Evolutionary conservation across 1,140 invertebrate species (phyloP).

Genomic region (Aculops lycopersici): DNA sequence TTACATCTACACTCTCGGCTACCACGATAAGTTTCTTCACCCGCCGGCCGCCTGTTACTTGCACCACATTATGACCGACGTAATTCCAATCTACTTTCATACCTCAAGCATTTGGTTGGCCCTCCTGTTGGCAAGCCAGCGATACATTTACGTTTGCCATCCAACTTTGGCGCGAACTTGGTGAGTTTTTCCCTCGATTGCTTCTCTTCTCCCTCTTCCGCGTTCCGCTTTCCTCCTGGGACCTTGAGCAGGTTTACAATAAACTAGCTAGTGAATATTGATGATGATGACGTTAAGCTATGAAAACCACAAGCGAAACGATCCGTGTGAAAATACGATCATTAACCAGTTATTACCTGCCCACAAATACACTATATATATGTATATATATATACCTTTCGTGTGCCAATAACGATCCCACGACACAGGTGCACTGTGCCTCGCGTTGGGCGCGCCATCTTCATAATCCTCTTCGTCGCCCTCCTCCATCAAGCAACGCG

Average conservation of each 20-base stretch:
- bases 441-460: slow-evolving; percentile 36
- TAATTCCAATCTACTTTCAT: slow-evolving; percentile 50
- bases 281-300: no score
- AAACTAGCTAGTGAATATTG: no score
- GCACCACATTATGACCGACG: slow-evolving; percentile 32
- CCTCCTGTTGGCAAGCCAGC: slow-evolving; percentile 45
- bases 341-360: no score
- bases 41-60: slow-evolving; percentile 37
- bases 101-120: slow-evolving; percentile 71
- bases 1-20: slow-evolving; percentile 61
- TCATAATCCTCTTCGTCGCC: slow-evolving; percentile 35
- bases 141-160: slow-evolving; percentile 68
- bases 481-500: slow-evolving; percentile 39
- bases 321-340: no score
- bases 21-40: slow-evolving; percentile 38
- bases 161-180: slow-evolving; percentile 43
- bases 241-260: no score
- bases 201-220: no score
- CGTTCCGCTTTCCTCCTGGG: no score
- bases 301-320: no score
- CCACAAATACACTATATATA: no score
- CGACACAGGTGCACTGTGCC: slow-evolving; percentile 64
- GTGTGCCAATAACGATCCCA: no score
- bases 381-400: no score
- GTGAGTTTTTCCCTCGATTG: no score